Evolutionary conservation across 2,888 invertebrate species (phyloP).

Genomic region (Pristionchus arcanus): DNA sequence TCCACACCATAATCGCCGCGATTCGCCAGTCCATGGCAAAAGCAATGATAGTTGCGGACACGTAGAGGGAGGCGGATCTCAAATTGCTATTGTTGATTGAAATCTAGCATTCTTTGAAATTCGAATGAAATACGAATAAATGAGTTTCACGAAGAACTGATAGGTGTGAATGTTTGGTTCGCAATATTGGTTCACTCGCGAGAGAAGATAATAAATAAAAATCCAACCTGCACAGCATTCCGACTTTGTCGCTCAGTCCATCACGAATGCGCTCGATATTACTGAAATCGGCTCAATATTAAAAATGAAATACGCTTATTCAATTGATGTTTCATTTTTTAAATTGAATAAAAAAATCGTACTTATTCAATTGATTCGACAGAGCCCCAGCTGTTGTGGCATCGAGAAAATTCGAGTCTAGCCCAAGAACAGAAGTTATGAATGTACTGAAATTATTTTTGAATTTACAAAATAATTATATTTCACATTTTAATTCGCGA

Average conservation of each 20-base stretch:
- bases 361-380: constrained; percentile 50
- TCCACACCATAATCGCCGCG: constrained; percentile 38
- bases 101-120: neutral
- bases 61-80: neutral
- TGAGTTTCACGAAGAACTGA: too few species aligned
- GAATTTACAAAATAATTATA: neutral
- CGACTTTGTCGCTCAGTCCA: neutral
- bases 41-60: neutral
- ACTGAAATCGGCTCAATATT: neutral
- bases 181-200: neutral
- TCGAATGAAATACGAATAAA: neutral
- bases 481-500: constrained; percentile 15
- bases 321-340: neutral
- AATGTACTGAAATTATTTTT: neutral
- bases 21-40: constrained; percentile 39
- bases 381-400: neutral
- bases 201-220: neutral
- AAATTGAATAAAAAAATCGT: neutral
- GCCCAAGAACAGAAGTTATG: neutral
- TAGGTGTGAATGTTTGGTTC: too few species aligned
- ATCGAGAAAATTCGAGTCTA: constrained; percentile 34
- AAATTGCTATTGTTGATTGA: neutral
- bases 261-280: constrained; percentile 25
- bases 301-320: too few species aligned
- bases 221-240: neutral